Base-by-base conservation (phyloP, 2,113 vertebrate species). In the Gadus chalcogrammus region DNA sequence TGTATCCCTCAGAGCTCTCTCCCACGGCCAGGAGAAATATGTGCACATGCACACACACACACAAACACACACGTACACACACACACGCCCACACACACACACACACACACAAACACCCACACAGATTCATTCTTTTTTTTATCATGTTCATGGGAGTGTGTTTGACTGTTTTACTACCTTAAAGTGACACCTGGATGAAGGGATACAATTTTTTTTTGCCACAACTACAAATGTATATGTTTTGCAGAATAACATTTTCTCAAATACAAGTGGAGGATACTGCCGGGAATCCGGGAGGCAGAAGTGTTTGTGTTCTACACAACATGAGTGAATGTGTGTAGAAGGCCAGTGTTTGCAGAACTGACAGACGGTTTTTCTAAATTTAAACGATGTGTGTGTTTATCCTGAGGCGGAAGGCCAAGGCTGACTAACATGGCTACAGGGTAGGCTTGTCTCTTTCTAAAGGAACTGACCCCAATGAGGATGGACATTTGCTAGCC, bases 401-500 rank as follows among this genome's bases (percentile, higher is more conserved):
- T 64, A 68, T 77, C 86, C 83, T 16, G 61, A 68, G 87, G 84
- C 77, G 85, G 84, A 81, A 80, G 73, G 66, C 81, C 73, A 68
- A 80, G 82, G 77, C 82, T 87, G 86, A 87, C 84, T 81, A 83
- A 88, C 81, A 79, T 86, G 89, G 88, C 87, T 88, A 84, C 85
- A 78, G 79, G 89, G 80, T 75, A 75, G 82, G 81, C 60, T 78
- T 76, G 80, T 79, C 75, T 84, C 88, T 85, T 67, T 79, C 85
- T 85, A 82, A 82, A 85, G 79, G 76, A 73, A 76, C 67, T 90
- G 88, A 88, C 88, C 88, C 89, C 83, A 90, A 90, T 90, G 88
- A 86, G 87, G 81, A 88, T 65, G 83, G 88, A 90, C 87, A 69
- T 86, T 86, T 87, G 84, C 82, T 82, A 84, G 78, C 27, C 27